Evolutionary conservation across 2,888 invertebrate species (phyloP).

Genomic region (Agrochola circellaris): DNA sequence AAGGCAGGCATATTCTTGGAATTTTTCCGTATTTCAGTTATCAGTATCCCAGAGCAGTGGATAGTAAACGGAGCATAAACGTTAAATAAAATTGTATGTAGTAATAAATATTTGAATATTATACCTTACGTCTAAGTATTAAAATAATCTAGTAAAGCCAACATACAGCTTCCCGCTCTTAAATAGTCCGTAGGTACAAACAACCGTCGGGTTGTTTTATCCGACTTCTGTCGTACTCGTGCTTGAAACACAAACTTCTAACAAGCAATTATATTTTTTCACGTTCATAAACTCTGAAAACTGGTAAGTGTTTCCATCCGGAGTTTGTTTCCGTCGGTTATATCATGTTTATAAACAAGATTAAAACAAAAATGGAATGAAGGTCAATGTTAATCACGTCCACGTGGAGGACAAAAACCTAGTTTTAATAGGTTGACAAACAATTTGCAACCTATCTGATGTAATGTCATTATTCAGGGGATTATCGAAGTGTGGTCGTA

Average conservation of each 20-base stretch:
- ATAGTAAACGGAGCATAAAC: slow-evolving; percentile 1
- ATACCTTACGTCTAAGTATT: not conserved
- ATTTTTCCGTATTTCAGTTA: not conserved
- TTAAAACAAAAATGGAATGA: not conserved
- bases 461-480: not conserved
- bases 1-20: not conserved
- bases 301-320: slow-evolving; percentile 3
- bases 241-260: slow-evolving; percentile 16
- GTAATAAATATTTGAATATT: not conserved
- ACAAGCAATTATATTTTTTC: slow-evolving; percentile 45
- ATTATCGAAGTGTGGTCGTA: not conserved
- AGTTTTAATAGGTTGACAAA: not conserved
- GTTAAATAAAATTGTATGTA: not conserved
- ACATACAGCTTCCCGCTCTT: not conserved
- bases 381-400: not conserved
- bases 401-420: not conserved
- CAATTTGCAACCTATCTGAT: not conserved
- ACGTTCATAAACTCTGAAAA: slow-evolving; percentile 26
- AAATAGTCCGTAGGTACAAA: not conserved
- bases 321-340: not conserved
- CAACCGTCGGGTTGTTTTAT: too few relatives aligned
- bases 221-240: not conserved
- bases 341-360: not conserved
- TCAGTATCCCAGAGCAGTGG: not conserved
- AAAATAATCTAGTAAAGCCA: not conserved